Percentiles rank a stretch among this genome's conserved stretches.
These are phyloP conservation scores for Antitype chi DNA, from an alignment of 2,888 invertebrate species.

Conservation along the genomic window DNA sequence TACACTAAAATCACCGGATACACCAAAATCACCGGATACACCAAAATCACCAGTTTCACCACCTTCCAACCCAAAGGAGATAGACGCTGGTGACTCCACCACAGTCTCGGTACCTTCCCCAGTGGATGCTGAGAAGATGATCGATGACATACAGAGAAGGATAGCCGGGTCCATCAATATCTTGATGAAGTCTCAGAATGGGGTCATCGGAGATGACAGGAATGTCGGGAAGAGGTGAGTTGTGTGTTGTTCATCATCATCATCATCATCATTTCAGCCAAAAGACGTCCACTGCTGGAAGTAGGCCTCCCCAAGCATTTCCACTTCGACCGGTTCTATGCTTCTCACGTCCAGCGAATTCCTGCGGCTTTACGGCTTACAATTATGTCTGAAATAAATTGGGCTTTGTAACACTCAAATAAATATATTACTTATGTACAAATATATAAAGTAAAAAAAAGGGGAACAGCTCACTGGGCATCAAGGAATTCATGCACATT, in stretches of 20 bases:
- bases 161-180: not conserved
- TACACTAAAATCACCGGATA: conserved; percentile 3
- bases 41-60: conserved; percentile 12
- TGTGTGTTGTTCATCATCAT: not conserved
- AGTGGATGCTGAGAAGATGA: conserved; percentile 44
- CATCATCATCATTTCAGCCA: no score
- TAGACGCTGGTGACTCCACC: conserved; percentile 39
- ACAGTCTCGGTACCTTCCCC: conserved; percentile 37
- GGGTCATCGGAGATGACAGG: conserved; percentile 6
- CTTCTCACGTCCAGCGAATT: no score
- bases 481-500: no score
- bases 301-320: no score
- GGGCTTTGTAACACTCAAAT: no score
- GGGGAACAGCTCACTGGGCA: no score
- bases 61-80: not conserved
- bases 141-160: conserved; percentile 35
- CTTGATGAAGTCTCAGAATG: conserved; percentile 30
- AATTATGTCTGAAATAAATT: no score
- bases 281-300: no score
- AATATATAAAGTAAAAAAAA: no score
- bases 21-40: conserved; percentile 1
- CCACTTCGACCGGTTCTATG: no score
- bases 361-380: no score
- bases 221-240: conserved; percentile 16
- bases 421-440: no score